Evolutionary conservation across 1,140 invertebrate species (phyloP).

Genomic region (Eciton burchellii): DNA sequence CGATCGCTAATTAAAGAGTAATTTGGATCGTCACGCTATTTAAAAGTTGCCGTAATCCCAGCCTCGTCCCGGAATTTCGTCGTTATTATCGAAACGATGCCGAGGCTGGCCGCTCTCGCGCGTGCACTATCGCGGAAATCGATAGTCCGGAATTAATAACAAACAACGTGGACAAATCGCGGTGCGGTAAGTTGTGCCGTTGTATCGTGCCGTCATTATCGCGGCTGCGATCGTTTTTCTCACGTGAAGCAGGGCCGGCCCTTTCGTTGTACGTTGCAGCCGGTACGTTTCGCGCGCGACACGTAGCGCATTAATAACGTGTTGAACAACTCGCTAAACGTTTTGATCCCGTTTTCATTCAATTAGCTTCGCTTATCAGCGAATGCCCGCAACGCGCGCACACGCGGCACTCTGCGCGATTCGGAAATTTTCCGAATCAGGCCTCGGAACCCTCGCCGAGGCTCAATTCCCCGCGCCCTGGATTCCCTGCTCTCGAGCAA

Average conservation of each 20-base stretch:
- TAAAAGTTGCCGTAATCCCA: neutral
- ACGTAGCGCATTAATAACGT: neutral
- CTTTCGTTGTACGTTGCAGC: slow-evolving; percentile 27
- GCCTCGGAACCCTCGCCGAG: too few species aligned
- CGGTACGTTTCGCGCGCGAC: neutral
- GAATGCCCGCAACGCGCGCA: too few species aligned
- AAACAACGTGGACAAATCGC: neutral
- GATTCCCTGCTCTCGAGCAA: too few species aligned
- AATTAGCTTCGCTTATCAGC: neutral
- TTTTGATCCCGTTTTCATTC: neutral
- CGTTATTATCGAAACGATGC: neutral
- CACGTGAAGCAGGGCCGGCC: neutral
- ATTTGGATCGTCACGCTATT: slow-evolving; percentile 23
- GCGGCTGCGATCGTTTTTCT: slow-evolving; percentile 32
- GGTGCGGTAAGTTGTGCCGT: neutral
- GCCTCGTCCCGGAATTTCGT: neutral
- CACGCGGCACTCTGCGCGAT: too few species aligned
- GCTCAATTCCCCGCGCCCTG: too few species aligned
- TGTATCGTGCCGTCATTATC: neutral
- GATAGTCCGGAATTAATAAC: slow-evolving; percentile 46
- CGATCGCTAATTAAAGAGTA: slow-evolving; percentile 37
- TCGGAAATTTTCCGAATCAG: too few species aligned
- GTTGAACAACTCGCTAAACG: slow-evolving; percentile 11
- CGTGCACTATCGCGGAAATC: neutral
- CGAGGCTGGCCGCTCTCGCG: neutral